Conservation (phyloP, 2,113 vertebrate genomes). For the Anhinga anhinga region DNA sequence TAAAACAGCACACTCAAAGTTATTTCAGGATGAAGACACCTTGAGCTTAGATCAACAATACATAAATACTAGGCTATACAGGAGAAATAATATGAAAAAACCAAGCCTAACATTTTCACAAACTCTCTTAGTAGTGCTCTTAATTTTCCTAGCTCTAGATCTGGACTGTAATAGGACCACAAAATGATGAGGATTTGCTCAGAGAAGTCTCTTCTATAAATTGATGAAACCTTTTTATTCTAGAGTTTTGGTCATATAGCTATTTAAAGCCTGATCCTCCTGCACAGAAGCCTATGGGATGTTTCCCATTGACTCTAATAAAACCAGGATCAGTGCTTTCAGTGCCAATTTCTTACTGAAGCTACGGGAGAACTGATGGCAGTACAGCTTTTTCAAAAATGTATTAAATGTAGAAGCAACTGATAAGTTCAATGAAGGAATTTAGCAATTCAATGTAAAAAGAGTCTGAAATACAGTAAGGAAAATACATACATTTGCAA, state of each 20-base stretch:
- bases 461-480: background rate
- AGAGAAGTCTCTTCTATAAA: background rate
- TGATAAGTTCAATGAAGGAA: background rate
- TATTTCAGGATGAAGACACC: background rate
- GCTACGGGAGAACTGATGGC: background rate
- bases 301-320: background rate
- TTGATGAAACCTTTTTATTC: background rate
- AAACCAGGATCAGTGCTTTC: background rate
- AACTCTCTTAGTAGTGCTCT: background rate
- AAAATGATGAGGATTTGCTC: background rate
- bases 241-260: background rate
- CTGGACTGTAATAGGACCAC: background rate
- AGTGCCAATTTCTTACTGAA: background rate
- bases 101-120: background rate
- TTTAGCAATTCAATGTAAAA: background rate
- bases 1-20: background rate
- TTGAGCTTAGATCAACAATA: background rate
- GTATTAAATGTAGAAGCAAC: background rate
- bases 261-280: background rate
- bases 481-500: background rate
- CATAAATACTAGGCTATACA: background rate
- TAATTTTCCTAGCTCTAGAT: background rate
- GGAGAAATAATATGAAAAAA: background rate
- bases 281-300: background rate
- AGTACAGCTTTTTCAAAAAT: rapidly evolving